Base-by-base conservation (phyloP, 2,113 vertebrate species). In the Nannospalax galili region DNA sequence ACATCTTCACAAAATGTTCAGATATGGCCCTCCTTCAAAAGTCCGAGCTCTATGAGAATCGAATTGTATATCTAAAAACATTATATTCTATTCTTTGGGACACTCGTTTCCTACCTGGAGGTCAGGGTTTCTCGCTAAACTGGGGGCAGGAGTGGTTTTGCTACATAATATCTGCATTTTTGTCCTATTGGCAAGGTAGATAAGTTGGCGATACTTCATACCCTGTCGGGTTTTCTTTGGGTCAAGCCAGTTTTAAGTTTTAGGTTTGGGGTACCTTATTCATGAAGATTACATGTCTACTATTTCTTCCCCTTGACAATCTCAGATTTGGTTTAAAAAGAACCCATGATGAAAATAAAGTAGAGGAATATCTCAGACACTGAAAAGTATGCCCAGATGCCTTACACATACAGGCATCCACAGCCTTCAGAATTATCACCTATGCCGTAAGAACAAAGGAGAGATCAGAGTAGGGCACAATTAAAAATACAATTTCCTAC, bases 81-180 rank as follows among this genome's bases (percentile, higher is more conserved):
- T 48, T 56, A 75, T 35, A 45, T 58, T 52, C 3, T 58, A n/a
- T 58, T 60, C 40, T 82, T 78, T 75, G 20, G 19, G 4, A 10
- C 75, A 67, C 6, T 84, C 37, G 35, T 56, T 84, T 67, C 28
- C 28, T 88, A 40, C 10, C 5, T n/a, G 24, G 20, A 84, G 37
- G 3, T 37, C 56, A 73, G 32, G 48, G n/a, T 77, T 94, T 14
- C 22, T 95, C 32, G 90, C 56, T n/a, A 88, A 74, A 78, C 77
- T 26, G 19, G 7, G 11, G 17, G 0, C 17, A 2, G 1, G 8
- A 0, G 3, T 11, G 22, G 1, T 35, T 75, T 35, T 92, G 24
- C 11, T 42, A 84, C 22, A 81, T 24, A 37, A 81, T 26, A 67
- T 11, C 58, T 40, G 9, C 14, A 30, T 17, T 64, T 84, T 35